These are phyloP conservation scores for Charina bottae DNA, from an alignment of 2,113 vertebrate genomes.

Conservation along the genomic window DNA sequence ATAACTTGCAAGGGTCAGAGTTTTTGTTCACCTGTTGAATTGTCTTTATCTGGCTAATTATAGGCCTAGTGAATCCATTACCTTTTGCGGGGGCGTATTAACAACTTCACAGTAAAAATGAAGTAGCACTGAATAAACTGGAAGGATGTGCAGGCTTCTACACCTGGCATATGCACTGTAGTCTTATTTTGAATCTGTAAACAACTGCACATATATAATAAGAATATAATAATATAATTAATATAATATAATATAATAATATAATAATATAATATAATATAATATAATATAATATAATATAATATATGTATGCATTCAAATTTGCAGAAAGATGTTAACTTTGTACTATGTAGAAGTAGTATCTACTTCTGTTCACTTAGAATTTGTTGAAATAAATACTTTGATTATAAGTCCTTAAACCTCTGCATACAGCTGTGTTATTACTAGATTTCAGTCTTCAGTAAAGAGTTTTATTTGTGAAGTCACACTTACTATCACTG, in stretches of 20 bases:
- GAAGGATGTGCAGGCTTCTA: neutral
- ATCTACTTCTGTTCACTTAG: neutral
- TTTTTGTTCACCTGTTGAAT: neutral
- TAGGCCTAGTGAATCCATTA: neutral
- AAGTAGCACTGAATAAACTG: neutral
- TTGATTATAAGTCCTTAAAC: neutral
- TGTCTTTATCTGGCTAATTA: neutral
- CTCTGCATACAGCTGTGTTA: neutral
- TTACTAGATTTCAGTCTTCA: neutral
- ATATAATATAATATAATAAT: too few relatives aligned
- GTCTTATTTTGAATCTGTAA: neutral
- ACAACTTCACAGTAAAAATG: neutral
- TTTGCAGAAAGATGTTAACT: neutral
- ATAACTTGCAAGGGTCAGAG: neutral
- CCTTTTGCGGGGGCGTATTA: neutral
- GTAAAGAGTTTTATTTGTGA: neutral
- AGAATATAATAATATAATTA: too few relatives aligned
- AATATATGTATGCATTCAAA: neutral
- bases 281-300: too few relatives aligned
- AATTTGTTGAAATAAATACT: neutral
- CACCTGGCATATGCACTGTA: neutral
- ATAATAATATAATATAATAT: too few relatives aligned
- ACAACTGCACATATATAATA: neutral
- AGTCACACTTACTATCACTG: neutral
- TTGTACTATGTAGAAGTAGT: neutral